Evolutionary conservation across 1,140 invertebrate species (phyloP).

Genomic region (Helicoverpa armigera): DNA sequence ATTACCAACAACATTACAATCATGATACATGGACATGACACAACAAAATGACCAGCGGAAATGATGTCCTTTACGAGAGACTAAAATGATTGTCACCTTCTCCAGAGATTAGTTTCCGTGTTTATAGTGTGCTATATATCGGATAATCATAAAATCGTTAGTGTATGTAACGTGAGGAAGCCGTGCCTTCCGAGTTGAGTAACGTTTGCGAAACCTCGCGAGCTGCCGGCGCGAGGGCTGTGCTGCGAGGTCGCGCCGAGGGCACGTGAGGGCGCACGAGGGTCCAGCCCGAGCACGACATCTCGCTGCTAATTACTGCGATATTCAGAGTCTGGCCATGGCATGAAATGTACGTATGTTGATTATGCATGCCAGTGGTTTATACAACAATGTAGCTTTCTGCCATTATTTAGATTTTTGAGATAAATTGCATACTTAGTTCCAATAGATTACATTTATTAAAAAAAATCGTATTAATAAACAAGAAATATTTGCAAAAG

Average conservation of each 20-base stretch:
- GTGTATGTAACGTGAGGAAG: conserved; percentile 12
- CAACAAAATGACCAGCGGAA: too few species aligned
- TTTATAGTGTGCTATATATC: conserved; percentile 6
- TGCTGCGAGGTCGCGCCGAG: conserved; percentile 17
- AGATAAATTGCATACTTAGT: too few species aligned
- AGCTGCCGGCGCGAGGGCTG: background rate
- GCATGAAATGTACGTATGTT: too few species aligned
- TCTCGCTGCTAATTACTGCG: background rate
- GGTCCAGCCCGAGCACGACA: background rate
- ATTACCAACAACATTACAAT: too few species aligned
- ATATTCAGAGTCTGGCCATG: background rate
- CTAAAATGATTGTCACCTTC: background rate
- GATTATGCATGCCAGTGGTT: too few species aligned
- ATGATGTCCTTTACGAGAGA: too few species aligned
- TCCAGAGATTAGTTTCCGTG: background rate
- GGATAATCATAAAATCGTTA: conserved; percentile 27
- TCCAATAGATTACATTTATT: too few species aligned
- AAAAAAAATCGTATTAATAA: too few species aligned
- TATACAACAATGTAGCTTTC: too few species aligned
- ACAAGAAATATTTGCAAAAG: too few species aligned
- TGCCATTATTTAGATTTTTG: too few species aligned
- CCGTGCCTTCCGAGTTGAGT: conserved; percentile 14
- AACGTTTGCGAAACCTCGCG: background rate
- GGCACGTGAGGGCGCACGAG: background rate
- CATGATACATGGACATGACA: too few species aligned